phyloP scores from a whole-genome alignment of 1,140 invertebrate species.

The Lucilia cuprina region DNA sequence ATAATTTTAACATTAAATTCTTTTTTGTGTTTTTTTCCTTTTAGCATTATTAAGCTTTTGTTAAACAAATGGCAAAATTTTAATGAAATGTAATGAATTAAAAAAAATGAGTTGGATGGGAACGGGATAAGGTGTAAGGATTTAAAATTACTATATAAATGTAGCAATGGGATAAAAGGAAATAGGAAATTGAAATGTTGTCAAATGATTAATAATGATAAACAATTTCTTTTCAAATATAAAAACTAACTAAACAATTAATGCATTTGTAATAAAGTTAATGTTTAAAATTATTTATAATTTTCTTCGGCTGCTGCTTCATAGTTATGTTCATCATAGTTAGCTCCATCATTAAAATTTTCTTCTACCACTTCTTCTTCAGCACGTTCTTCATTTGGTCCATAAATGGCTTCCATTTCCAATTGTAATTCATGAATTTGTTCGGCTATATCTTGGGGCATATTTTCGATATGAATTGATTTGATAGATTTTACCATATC shows the following conservation, averaged over 20 bases:
- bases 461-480: constrained; percentile 44
- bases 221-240: neutral
- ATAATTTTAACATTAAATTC: neutral
- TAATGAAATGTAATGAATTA: neutral
- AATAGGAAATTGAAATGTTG: neutral
- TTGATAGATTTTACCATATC: constrained; percentile 56
- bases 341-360: too few relatives aligned
- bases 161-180: neutral
- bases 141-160: neutral
- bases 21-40: neutral
- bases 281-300: constrained; percentile 12
- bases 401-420: constrained; percentile 46
- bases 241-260: neutral
- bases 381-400: constrained; percentile 44
- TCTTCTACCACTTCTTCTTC: constrained; percentile 37
- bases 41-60: neutral
- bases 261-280: neutral
- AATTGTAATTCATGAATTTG: constrained; percentile 50
- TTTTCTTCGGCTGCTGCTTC: constrained; percentile 23
- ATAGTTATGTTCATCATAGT: too few relatives aligned
- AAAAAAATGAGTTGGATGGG: neutral
- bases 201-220: neutral
- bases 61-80: neutral
- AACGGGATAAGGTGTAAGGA: neutral
- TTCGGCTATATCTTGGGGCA: constrained; percentile 51